Base-by-base conservation (phyloP, 2,113 vertebrate genomes). In the Pedetes capensis region DNA sequence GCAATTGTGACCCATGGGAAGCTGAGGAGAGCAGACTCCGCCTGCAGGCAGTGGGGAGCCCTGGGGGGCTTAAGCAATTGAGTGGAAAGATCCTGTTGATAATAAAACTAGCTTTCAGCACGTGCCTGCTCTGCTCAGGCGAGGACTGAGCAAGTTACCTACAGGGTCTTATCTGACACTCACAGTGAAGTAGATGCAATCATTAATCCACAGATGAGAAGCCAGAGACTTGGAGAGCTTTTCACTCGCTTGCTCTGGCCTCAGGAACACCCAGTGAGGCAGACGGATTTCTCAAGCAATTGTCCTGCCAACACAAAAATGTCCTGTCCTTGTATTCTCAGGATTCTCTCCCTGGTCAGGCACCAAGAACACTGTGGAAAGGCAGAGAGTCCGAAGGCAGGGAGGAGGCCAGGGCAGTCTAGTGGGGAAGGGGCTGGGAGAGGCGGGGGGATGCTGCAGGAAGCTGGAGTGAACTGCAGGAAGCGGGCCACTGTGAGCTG, bases 141-240 rank as follows among this genome's bases (percentile, higher is more conserved):
- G 4, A 0, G 0, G 1, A 8, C 63, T 16, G 18, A 53, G 42
- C 47, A 5, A 0, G 8, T 12, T 27, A 0, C 32, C 6, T 1
- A 44, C 23, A 8, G 63, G 66, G 32, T 29, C 47, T 20, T 6
- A 29, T 18, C 44, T 55, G 17, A 32, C 22, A 11, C 25, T 64
- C 47, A 1, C n/a, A 4, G 0, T 11, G n/a, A 71, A n/a, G 49
- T 9, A 2, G 32, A 10, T n/a, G n/a, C n/a, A n/a, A 20, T 27
- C 5, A n/a, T 7, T 63, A 20, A 20, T 42, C 32, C 59, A 11
- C 7, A 16, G 44, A 32, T 6, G 2, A 66, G 61, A 29, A 47
- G 22, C 29, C 12, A 2, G 57, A 47, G 78, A 22, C 59, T 11
- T 10, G 25, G 34, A 51, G 76, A 34, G n/a, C 12, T 8, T 44